Evolutionary conservation across 2,113 vertebrate genomes (phyloP).

Genomic region (Cyprinodon brontotheroides): DNA sequence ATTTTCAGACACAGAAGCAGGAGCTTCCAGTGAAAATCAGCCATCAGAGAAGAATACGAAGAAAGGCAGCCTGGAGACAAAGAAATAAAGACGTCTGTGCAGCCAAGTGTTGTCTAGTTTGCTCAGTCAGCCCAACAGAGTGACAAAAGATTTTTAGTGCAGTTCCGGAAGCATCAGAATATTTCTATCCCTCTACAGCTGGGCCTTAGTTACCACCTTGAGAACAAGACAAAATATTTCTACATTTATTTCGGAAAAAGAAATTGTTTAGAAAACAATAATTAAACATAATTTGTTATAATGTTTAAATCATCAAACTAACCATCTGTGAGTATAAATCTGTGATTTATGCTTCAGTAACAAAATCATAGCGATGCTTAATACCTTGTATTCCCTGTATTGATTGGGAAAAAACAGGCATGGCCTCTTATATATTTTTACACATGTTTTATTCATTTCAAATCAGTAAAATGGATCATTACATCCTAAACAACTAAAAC

Average conservation of each 20-base stretch:
- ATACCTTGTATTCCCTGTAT: neutral
- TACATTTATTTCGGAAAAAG: constrained; percentile 38
- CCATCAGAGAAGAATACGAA: constrained; percentile 58
- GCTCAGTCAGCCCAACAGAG: constrained; percentile 50
- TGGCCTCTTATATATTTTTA: neutral
- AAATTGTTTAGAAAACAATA: constrained; percentile 12
- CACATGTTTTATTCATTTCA: constrained; percentile 21
- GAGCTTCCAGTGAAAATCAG: constrained; percentile 47
- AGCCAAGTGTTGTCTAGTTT: constrained; percentile 44
- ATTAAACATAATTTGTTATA: constrained; percentile 33
- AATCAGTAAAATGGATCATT: constrained; percentile 51
- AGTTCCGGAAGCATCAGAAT: constrained; percentile 64
- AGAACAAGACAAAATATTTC: constrained; percentile 43
- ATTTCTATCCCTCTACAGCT: constrained; percentile 48
- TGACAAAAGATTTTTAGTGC: constrained; percentile 60
- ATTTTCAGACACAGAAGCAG: constrained; percentile 64
- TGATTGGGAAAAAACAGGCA: neutral
- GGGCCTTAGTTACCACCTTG: constrained; percentile 56
- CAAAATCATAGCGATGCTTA: constrained; percentile 17
- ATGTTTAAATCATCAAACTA: constrained; percentile 25
- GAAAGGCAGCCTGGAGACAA: constrained; percentile 56
- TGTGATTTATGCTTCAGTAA: constrained; percentile 1
- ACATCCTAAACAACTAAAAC: constrained; percentile 25
- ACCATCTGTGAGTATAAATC: constrained; percentile 12
- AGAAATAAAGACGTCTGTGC: constrained; percentile 53